phyloP scores from a whole-genome alignment of 2,113 vertebrate genomes.

The Myodes glareolus region DNA sequence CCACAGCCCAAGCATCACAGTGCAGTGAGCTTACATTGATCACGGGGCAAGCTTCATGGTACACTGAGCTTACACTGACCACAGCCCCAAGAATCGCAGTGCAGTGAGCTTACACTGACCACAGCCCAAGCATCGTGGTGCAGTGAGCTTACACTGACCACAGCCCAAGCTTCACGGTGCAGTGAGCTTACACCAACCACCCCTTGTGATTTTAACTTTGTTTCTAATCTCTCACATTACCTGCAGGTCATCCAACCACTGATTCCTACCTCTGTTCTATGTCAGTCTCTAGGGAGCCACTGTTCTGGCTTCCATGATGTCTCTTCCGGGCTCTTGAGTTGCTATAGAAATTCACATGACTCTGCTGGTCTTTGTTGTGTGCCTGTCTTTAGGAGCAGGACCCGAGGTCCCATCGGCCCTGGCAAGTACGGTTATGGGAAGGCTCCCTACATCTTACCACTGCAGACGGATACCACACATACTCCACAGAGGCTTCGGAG shows the following conservation, averaged over 20 bases:
- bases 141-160: too few relatives aligned
- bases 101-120: too few relatives aligned
- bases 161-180: background rate
- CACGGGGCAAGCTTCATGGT: too few relatives aligned
- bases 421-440: slow-evolving; percentile 95
- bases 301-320: background rate
- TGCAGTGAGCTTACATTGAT: too few relatives aligned
- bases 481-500: slow-evolving; percentile 80
- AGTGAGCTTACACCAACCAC: too few relatives aligned
- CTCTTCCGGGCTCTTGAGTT: background rate
- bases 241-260: background rate
- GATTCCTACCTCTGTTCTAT: background rate
- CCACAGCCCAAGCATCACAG: too few relatives aligned
- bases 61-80: too few relatives aligned
- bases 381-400: slow-evolving; percentile 86
- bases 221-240: background rate
- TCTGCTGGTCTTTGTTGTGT: slow-evolving; percentile 7
- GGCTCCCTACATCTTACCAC: slow-evolving; percentile 89
- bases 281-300: background rate
- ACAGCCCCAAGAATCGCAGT: too few relatives aligned
- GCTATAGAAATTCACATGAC: background rate
- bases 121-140: too few relatives aligned
- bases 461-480: slow-evolving; percentile 88
- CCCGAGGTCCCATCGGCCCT: slow-evolving; percentile 87
- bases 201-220: background rate